These are phyloP conservation scores for Dynastes grantii DNA, from an alignment of 2,888 invertebrate genomes.

Conservation along the genomic window DNA sequence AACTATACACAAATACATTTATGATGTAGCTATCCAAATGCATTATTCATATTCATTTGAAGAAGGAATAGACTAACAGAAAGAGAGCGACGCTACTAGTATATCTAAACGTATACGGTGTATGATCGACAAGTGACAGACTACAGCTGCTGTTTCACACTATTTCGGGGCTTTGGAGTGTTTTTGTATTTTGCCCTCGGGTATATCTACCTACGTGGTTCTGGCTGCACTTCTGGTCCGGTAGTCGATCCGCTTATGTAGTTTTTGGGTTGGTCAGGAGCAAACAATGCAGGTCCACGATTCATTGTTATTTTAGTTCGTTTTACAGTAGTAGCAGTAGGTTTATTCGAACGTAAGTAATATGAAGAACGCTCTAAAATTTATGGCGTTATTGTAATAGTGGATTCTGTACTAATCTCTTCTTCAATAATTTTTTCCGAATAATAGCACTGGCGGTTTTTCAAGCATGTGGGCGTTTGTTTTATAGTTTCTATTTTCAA, in stretches of 20 bases:
- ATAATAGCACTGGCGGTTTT: background rate
- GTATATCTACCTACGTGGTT: constrained; percentile 55
- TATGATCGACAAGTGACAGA: constrained; percentile 71
- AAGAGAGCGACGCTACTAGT: constrained; percentile 23
- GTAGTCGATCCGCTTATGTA: constrained; percentile 52
- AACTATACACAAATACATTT: constrained; percentile 32
- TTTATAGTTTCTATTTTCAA: too few species aligned
- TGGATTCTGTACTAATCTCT: background rate
- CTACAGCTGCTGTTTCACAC: constrained; percentile 70
- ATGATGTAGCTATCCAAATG: constrained; percentile 57
- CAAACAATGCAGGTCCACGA: constrained; percentile 52
- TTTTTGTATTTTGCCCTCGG: constrained; percentile 63
- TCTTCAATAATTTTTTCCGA: background rate
- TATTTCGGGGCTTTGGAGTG: constrained; percentile 65
- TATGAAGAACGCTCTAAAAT: constrained; percentile 5
- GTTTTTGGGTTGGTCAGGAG: constrained; percentile 57
- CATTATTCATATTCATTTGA: constrained; percentile 68
- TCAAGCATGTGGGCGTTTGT: too few species aligned
- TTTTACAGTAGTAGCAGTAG: constrained; percentile 22
- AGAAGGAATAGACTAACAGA: constrained; percentile 64
- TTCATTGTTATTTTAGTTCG: constrained; percentile 50
- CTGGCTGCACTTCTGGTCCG: constrained; percentile 55
- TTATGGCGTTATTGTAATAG: constrained; percentile 16
- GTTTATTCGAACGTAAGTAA: constrained; percentile 27
- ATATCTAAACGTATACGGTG: constrained; percentile 55